Base-by-base conservation (phyloP, 2,113 vertebrate genomes). In the Cisticola juncidis region DNA sequence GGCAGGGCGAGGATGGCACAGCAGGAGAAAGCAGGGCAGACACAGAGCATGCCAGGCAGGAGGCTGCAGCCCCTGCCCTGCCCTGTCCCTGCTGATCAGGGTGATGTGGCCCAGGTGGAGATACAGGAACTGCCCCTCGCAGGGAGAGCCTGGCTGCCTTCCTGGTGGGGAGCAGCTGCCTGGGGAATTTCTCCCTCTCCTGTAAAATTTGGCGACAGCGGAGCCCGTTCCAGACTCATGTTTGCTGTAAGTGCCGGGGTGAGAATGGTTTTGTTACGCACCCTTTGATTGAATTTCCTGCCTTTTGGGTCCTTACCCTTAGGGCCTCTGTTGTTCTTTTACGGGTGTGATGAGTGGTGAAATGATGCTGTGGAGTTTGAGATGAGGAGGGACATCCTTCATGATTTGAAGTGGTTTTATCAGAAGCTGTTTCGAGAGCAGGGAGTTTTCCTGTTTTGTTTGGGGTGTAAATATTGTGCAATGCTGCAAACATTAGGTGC, bases 401-500 rank as follows among this genome's bases (percentile, higher is more conserved):
- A 28, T 73, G 60, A 28, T 71, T 86, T 88, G 66, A 88, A 94
- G 56, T 88, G 69, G 21, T 24, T 92, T 86, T 83, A 92, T 92
- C 76, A 88, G 72, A 86, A 88, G 50, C 20, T 20, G 38, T 54
- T 93, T 86, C 28, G 38, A 78, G 69, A 88, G 80, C 40, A 62
- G 54, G 68, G 93, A 91, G 60, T 17, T 60, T 77, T 73, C 14
- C 5, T 36, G 57, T 58, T 72, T 70, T 28, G 38, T 81, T 94
- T 95, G 58, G 82, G 86, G 44, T 86, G 79, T 83, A 93, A 96
- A 78, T 71, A 88, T 68, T 94, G 64, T 60, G 80, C 91, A 91
- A 74, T 4, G 22, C 58, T 56, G 56, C 35, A 64, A 76, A 62
- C 48, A 14, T 36, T 6, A 56, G 57, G 65, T 42, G 44, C 78